Conservation (phyloP, 2,113 vertebrate species). For the Cepphus grylle region DNA sequence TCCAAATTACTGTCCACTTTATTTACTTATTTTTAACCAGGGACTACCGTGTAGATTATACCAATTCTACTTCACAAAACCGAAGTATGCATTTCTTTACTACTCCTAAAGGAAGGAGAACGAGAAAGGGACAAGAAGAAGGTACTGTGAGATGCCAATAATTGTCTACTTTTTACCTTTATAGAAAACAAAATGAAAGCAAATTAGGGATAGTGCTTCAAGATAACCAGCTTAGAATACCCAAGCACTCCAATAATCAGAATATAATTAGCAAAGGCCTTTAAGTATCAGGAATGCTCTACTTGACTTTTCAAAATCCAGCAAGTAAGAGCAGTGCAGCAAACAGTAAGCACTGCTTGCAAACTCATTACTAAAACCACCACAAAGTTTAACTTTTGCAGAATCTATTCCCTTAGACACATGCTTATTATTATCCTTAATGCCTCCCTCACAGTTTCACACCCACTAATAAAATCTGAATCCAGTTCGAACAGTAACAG, state of each 20-base stretch:
- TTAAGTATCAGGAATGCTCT: not conserved
- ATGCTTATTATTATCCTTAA: not conserved
- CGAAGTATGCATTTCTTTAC: not conserved
- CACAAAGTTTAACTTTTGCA: not conserved
- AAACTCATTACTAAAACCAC: not conserved
- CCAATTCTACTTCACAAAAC: not conserved
- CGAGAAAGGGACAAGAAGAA: not conserved
- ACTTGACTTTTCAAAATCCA: not conserved
- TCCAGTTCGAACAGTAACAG: not conserved
- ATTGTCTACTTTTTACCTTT: not conserved
- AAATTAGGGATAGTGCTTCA: not conserved
- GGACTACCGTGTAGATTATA: not conserved
- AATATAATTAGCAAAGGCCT: not conserved
- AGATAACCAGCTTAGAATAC: not conserved
- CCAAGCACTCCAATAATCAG: not conserved
- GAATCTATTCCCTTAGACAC: not conserved
- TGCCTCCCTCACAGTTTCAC: not conserved
- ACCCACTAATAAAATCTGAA: not conserved
- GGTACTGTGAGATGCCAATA: not conserved
- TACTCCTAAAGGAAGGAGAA: not conserved
- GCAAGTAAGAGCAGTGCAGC: not conserved
- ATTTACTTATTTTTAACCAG: not conserved
- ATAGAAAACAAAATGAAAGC: not conserved
- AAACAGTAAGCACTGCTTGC: not conserved
- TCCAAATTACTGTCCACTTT: not conserved